phyloP scores from a whole-genome alignment of 1,140 invertebrate genomes.

The Oreohelix idahoensis region DNA sequence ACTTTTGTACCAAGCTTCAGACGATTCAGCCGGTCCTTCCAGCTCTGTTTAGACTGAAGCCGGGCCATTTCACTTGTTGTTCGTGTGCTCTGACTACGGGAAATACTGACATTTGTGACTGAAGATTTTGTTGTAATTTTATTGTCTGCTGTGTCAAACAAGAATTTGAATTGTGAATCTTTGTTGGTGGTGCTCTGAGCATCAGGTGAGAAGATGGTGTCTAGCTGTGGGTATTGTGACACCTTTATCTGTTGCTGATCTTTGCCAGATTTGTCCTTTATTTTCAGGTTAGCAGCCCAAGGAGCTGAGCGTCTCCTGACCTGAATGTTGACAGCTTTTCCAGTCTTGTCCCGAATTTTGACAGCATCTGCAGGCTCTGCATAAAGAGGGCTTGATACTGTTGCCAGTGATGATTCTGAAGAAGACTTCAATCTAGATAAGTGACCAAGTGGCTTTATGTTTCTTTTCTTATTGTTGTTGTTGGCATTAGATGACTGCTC shows the following conservation, averaged over 20 bases:
- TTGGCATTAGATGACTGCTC: background rate
- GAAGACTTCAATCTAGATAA: slow-evolving; percentile 51
- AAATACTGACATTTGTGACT: slow-evolving; percentile 1
- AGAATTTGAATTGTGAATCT: slow-evolving; percentile 8
- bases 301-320: slow-evolving; percentile 45
- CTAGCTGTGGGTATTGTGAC: slow-evolving; percentile 43
- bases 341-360: slow-evolving; percentile 40
- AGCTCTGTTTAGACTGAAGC: slow-evolving; percentile 37
- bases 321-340: slow-evolving; percentile 26
- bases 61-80: slow-evolving; percentile 33
- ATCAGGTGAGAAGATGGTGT: slow-evolving; percentile 56
- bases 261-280: background rate
- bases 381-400: slow-evolving; percentile 84
- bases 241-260: slow-evolving; percentile 10
- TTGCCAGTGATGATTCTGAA: slow-evolving; percentile 55
- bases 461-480: background rate
- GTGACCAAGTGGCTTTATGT: slow-evolving; percentile 35
- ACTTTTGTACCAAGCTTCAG: slow-evolving; percentile 45
- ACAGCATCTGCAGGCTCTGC: slow-evolving; percentile 92
- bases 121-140: background rate
- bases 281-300: slow-evolving; percentile 5
- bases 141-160: background rate
- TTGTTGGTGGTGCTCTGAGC: background rate
- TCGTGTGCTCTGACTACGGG: slow-evolving; percentile 43
- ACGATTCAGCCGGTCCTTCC: slow-evolving; percentile 43